phyloP scores from a whole-genome alignment of 2,888 invertebrate genomes.

The Synanthedon tipuliformis region DNA sequence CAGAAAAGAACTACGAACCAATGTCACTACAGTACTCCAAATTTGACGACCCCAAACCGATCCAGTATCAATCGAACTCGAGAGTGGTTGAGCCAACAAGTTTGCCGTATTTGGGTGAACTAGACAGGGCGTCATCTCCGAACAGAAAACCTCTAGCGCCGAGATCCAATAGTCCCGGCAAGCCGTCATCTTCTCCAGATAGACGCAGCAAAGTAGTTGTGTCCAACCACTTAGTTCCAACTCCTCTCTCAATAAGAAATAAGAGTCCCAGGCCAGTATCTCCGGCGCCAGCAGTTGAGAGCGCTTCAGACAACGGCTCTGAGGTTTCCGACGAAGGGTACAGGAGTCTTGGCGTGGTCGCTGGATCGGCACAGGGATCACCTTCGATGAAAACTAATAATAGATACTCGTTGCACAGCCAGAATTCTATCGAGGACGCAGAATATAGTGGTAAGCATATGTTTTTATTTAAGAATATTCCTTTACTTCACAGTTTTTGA shows the following conservation, averaged over 20 bases:
- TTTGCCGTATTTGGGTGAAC: slow-evolving; percentile 50
- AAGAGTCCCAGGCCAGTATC: slow-evolving; percentile 62
- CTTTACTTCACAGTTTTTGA: no score
- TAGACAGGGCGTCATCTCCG: slow-evolving; percentile 48
- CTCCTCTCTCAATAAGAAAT: slow-evolving; percentile 49
- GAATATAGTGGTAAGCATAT: slow-evolving; percentile 73
- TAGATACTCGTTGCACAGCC: slow-evolving; percentile 77
- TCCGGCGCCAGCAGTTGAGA: slow-evolving; percentile 69
- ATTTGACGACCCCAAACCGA: slow-evolving; percentile 36
- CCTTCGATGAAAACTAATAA: slow-evolving; percentile 68
- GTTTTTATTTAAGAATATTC: neutral
- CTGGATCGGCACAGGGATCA: slow-evolving; percentile 60
- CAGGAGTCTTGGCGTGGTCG: slow-evolving; percentile 79
- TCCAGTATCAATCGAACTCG: slow-evolving; percentile 43
- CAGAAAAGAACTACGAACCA: slow-evolving; percentile 35
- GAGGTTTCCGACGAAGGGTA: slow-evolving; percentile 90
- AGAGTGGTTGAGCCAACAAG: slow-evolving; percentile 46
- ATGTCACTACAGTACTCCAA: slow-evolving; percentile 45
- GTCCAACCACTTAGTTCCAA: slow-evolving; percentile 62
- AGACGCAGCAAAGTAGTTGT: slow-evolving; percentile 47
- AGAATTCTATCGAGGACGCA: slow-evolving; percentile 79
- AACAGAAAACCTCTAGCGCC: slow-evolving; percentile 38
- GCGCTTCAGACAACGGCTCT: slow-evolving; percentile 83
- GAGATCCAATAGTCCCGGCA: slow-evolving; percentile 41
- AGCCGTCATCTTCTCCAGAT: slow-evolving; percentile 57